Conservation (phyloP, 64 coral and sea anemone genomes). For the Stichodactyla mertensii region DNA sequence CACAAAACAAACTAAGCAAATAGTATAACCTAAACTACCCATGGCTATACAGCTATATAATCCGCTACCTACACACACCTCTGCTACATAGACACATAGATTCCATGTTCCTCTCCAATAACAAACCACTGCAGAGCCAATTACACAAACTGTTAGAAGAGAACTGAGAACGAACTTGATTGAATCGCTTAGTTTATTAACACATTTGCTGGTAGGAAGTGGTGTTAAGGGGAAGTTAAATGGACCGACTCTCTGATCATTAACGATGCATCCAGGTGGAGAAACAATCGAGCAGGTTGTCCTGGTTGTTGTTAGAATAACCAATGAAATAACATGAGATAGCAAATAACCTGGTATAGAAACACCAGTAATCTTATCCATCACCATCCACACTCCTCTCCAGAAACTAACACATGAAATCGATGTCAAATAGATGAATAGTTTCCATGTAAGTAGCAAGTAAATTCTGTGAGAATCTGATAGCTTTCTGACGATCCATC, state of each 20-base stretch:
- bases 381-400: conserved; percentile 40
- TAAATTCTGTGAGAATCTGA: neutral
- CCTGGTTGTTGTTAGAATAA: neutral
- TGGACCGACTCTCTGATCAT: neutral
- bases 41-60: neutral
- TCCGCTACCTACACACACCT: neutral
- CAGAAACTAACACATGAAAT: conserved; percentile 13
- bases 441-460: neutral
- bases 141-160: conserved; percentile 25
- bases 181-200: neutral
- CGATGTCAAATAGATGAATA: conserved; percentile 5
- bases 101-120: conserved; percentile 62
- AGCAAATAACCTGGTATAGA: neutral
- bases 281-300: conserved; percentile 12
- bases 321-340: conserved; percentile 19
- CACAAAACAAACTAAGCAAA: conserved; percentile 4
- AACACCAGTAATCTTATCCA: conserved; percentile 22
- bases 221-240: neutral
- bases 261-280: conserved; percentile 14
- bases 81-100: neutral
- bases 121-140: conserved; percentile 12
- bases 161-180: neutral
- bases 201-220: neutral
- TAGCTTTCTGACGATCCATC: neutral
- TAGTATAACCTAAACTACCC: neutral